Percentiles rank a stretch among this genome's conserved stretches.
Evolutionary conservation across 2,113 vertebrate species (phyloP).

Genomic region (Isichthys henryi): DNA sequence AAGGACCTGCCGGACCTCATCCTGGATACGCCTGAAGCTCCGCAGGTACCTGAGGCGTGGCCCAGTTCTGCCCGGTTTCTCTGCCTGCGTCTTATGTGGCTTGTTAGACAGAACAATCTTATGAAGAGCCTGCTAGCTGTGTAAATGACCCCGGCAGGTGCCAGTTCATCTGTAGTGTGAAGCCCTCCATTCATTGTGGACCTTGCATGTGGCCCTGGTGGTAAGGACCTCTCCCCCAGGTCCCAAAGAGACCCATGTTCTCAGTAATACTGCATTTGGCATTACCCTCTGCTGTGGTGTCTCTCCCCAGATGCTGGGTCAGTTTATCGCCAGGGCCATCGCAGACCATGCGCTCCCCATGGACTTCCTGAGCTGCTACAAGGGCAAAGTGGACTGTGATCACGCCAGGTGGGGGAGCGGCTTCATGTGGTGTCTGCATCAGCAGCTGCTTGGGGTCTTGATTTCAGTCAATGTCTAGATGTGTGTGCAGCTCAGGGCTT

Average conservation of each 20-base stretch:
- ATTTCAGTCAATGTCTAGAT: background rate
- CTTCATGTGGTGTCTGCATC: background rate
- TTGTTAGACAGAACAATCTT: background rate
- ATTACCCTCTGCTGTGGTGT: background rate
- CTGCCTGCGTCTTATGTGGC: background rate
- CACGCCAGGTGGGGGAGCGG: slow-evolving; percentile 65
- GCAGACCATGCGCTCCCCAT: slow-evolving; percentile 74
- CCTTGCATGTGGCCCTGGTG: background rate
- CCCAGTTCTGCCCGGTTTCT: background rate
- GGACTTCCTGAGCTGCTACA: slow-evolving; percentile 71
- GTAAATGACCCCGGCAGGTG: background rate
- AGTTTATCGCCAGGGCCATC: slow-evolving; percentile 77
- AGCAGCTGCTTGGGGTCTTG: background rate
- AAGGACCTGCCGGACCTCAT: slow-evolving; percentile 76
- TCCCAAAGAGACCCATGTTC: background rate
- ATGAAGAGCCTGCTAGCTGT: background rate
- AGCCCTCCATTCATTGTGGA: background rate
- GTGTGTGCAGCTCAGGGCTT: background rate
- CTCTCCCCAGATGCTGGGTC: slow-evolving; percentile 73
- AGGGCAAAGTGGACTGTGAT: slow-evolving; percentile 76
- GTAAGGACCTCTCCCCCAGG: background rate
- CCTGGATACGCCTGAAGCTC: slow-evolving; percentile 76
- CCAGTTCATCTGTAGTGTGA: too few relatives aligned
- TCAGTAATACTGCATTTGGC: background rate
- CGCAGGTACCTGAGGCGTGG: slow-evolving; percentile 56